Evolutionary conservation across 2,888 invertebrate species (phyloP).

Genomic region (Eupithecia centaureata): DNA sequence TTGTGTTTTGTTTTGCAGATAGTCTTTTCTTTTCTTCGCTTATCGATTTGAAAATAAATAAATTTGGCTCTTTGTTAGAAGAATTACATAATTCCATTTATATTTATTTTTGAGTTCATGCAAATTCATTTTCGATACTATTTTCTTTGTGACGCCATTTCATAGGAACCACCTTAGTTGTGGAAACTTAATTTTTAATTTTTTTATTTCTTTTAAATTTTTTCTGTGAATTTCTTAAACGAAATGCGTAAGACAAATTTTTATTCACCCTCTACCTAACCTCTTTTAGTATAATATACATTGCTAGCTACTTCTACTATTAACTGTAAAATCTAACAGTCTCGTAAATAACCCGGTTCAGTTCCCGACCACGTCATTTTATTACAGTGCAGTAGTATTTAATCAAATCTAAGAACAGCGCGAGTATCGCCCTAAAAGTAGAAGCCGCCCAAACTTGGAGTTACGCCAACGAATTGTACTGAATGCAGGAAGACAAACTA

Average conservation of each 20-base stretch:
- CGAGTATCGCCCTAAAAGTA: slow-evolving; percentile 7
- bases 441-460: slow-evolving; percentile 30
- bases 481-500: slow-evolving; percentile 26
- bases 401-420: slow-evolving; percentile 26
- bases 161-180: no score
- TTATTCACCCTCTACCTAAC: no score
- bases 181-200: no score
- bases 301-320: no score
- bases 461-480: slow-evolving; percentile 33
- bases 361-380: neutral
- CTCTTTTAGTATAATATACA: no score
- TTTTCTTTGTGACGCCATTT: no score
- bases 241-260: no score
- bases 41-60: neutral
- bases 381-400: slow-evolving; percentile 23
- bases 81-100: no score
- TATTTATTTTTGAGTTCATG: no score
- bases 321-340: neutral
- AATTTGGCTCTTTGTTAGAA: neutral
- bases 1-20: neutral
- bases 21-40: neutral
- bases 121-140: neutral
- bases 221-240: no score
- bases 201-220: no score
- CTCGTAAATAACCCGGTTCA: neutral